Evolutionary conservation across 2,797 vertebrate genomes (phyloP).

Genomic region (Limosa lapponica): DNA sequence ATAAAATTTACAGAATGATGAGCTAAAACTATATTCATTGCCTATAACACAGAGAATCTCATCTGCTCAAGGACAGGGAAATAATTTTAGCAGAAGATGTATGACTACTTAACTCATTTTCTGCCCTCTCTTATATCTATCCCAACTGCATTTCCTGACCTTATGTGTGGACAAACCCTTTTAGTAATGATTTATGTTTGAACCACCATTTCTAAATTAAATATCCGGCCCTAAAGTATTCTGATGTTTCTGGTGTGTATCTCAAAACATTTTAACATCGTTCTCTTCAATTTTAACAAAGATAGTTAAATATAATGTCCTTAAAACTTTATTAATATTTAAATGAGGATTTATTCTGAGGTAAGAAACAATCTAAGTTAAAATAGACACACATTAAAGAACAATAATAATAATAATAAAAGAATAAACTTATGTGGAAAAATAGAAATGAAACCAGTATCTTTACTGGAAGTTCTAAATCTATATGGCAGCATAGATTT

Average conservation of each 20-base stretch:
- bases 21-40: neutral
- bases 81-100: neutral
- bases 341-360: neutral
- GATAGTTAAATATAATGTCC: neutral
- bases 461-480: neutral
- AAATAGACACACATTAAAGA: neutral
- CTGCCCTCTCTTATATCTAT: neutral
- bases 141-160: neutral
- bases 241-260: neutral
- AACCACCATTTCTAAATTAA: neutral
- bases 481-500: neutral
- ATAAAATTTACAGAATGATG: neutral
- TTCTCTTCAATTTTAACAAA: neutral
- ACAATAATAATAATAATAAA: neutral
- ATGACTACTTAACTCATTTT: neutral
- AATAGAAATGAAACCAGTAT: neutral
- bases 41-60: neutral
- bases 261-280: neutral
- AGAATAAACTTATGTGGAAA: neutral
- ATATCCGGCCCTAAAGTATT: neutral
- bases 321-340: neutral
- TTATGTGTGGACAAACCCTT: neutral
- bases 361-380: neutral
- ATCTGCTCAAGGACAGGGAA: neutral
- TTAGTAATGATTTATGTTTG: neutral